Conservation (phyloP, 2,113 vertebrate genomes). For the Choloepus hoffmanni region DNA sequence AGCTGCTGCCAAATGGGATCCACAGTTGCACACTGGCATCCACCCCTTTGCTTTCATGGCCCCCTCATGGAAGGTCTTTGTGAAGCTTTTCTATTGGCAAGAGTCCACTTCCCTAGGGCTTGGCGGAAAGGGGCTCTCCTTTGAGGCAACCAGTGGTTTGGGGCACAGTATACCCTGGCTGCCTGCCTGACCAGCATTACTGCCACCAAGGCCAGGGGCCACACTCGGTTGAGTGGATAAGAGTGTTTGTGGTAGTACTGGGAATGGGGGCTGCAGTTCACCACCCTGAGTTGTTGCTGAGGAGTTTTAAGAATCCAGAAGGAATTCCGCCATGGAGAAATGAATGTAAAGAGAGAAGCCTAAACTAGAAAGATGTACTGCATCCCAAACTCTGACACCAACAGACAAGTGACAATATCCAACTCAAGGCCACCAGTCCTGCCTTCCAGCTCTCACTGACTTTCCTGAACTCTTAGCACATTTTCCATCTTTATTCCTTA, state of each 20-base stretch:
- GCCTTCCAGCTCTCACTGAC: not conserved
- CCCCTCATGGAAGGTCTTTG: not conserved
- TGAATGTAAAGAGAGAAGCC: not conserved
- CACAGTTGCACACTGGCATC: not conserved
- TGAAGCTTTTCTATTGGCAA: not conserved
- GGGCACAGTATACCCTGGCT: not conserved
- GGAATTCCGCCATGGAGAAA: not conserved
- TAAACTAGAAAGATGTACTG: not conserved
- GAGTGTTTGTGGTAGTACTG: not conserved
- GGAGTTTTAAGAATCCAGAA: not conserved
- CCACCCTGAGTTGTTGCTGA: not conserved
- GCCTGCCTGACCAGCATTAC: not conserved
- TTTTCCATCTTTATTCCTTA: not conserved
- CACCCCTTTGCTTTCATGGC: not conserved
- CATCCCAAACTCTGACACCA: not conserved
- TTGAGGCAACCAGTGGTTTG: not conserved
- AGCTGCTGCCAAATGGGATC: not conserved
- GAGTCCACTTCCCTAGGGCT: not conserved
- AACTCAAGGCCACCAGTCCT: not conserved
- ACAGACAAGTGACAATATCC: not conserved
- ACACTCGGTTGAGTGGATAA: not conserved
- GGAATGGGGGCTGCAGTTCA: not conserved
- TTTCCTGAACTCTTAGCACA: not conserved
- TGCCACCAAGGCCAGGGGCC: not conserved
- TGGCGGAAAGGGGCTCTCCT: not conserved